Evolutionary conservation across 2,113 vertebrate species (phyloP), one percentile per base, ranked within the genome.

Genomic region (Megaleporinus macrocephalus): DNA sequence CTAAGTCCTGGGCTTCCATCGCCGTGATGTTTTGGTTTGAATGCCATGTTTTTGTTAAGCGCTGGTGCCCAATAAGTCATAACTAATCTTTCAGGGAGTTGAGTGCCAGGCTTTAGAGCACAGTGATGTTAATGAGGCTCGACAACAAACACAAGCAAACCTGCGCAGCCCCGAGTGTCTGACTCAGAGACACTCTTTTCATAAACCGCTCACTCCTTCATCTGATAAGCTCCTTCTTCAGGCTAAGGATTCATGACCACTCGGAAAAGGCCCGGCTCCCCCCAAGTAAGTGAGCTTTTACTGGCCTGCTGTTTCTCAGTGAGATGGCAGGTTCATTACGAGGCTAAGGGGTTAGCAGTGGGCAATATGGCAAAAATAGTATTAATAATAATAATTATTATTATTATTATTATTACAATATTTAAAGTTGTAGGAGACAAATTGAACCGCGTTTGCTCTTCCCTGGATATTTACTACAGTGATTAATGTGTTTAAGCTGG

Each of bases 81-180:
- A 18, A 79, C 80, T 91, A 89, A 88, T 91, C 86, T 88, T 83
- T 82, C 83, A 76, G 83, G 83, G 83, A 84, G 88, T 89, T 90
- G 82, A 84, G 81, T 81, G 87, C 30, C 18, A 83, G 49, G 82
- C 78, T 84, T 82, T 86, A 24, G 77, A 82, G 88, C 16, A 85
- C 83, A 85, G 83, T 91, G 80, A 91, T 86, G 84, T 84, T 89
- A 91, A 90, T 88, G 69, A 73, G 80, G 73, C 65, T 73, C 80
- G 89, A 91, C 89, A 88, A 91, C 86, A 90, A 90, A 89, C 78
- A 88, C 80, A 86, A 86, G 89, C 87, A 90, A 86, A 86, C 70
- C 71, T 51, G 83, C 85, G 53, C 65, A 82, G 80, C 29, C 69
- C 70, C 33, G 30, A 79, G 65, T 85, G 75, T 83, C 82, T 89